Conservation (phyloP, 1,140 invertebrate genomes). For the Potamilus streckersoni region DNA sequence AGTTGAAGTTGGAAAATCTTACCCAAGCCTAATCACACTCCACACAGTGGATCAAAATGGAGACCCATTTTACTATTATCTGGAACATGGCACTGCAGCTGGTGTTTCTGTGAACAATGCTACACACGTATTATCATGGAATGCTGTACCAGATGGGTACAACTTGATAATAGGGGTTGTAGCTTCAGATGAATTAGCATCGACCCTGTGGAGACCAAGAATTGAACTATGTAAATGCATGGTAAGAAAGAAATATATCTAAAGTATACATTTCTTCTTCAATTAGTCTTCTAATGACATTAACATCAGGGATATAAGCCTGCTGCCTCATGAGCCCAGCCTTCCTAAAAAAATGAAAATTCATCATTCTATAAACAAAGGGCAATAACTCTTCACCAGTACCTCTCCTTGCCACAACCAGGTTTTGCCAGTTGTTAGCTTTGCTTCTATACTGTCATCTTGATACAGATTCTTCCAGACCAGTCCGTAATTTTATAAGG, state of each 20-base stretch:
- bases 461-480: too few species aligned
- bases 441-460: too few species aligned
- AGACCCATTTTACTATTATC: slow-evolving; percentile 33
- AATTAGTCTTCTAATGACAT: too few species aligned
- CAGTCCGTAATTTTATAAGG: too few species aligned
- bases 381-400: too few species aligned
- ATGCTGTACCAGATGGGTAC: slow-evolving; percentile 14
- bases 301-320: too few species aligned
- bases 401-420: too few species aligned
- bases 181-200: slow-evolving; percentile 33
- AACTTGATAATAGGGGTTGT: slow-evolving; percentile 13
- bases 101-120: slow-evolving; percentile 23
- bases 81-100: slow-evolving; percentile 17
- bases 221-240: slow-evolving; percentile 44
- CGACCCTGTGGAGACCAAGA: slow-evolving; percentile 31
- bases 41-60: slow-evolving; percentile 31
- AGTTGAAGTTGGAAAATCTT: slow-evolving; percentile 27
- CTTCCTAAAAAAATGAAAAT: too few species aligned
- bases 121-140: slow-evolving; percentile 18
- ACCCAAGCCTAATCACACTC: slow-evolving; percentile 13
- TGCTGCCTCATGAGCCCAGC: too few species aligned
- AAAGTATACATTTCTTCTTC: too few species aligned
- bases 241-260: slow-evolving; percentile 10
- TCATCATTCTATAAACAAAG: too few species aligned
- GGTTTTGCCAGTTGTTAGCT: too few species aligned